Percentiles rank a stretch among this genome's conserved stretches.
Conservation (phyloP, 1,140 invertebrate genomes). For the Nephila pilipes region DNA sequence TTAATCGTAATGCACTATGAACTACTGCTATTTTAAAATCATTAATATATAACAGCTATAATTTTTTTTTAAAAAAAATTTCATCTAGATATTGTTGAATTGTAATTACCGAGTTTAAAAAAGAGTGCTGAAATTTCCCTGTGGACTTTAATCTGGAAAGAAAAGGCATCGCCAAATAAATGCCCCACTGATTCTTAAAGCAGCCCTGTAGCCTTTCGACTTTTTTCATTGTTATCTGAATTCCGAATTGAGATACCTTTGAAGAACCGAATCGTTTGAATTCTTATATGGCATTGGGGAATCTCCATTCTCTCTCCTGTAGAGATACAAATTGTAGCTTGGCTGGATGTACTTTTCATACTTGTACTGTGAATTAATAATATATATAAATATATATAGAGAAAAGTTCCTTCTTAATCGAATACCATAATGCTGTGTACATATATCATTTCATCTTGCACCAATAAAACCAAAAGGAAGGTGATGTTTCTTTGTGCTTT, state of each 20-base stretch:
- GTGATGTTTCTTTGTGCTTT: slow-evolving; percentile 50
- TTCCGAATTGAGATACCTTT: neutral
- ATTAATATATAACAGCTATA: no score
- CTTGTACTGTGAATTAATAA: slow-evolving; percentile 74
- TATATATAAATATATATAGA: slow-evolving; percentile 72
- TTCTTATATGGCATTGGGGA: slow-evolving; percentile 24
- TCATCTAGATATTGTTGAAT: no score
- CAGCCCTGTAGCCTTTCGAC: neutral
- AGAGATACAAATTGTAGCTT: slow-evolving; percentile 56
- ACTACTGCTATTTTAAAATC: slow-evolving; percentile 1
- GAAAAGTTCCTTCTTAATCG: slow-evolving; percentile 77
- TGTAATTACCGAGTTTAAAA: no score
- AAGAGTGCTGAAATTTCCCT: neutral
- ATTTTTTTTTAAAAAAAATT: no score
- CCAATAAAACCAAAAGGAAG: slow-evolving; percentile 75
- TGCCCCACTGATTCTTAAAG: neutral
- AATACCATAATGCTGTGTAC: slow-evolving; percentile 69
- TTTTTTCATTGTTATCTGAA: neutral
- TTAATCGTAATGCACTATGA: neutral
- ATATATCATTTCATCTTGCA: slow-evolving; percentile 77
- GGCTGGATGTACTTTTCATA: slow-evolving; percentile 73
- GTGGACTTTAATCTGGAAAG: neutral
- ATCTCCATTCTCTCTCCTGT: neutral
- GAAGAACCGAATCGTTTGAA: neutral
- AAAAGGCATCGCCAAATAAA: neutral